Percentiles rank a stretch among this genome's conserved stretches.
Evolutionary conservation across 2,113 vertebrate species (phyloP).

Genomic region (Reinhardtius hippoglossoides): DNA sequence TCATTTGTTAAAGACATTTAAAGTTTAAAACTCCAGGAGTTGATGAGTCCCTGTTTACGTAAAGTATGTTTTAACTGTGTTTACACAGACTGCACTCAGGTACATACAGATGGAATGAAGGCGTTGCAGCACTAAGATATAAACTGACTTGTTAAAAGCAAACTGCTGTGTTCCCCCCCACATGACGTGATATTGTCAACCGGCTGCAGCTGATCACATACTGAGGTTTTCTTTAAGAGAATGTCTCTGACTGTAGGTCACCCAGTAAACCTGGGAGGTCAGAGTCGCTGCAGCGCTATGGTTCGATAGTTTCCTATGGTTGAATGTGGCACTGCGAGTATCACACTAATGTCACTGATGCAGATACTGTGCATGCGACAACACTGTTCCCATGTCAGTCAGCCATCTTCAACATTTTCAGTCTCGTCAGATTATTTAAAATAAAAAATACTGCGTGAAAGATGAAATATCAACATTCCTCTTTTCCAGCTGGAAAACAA

Average conservation of each 20-base stretch:
- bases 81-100: conserved; percentile 9
- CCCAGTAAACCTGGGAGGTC: not conserved
- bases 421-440: too few relatives aligned
- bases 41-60: not conserved
- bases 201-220: not conserved
- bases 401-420: too few relatives aligned
- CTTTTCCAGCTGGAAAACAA: not conserved
- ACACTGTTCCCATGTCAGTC: not conserved
- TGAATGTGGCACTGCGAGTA: not conserved
- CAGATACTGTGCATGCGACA: not conserved
- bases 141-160: conserved; percentile 1
- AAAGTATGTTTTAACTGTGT: not conserved
- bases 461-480: too few relatives aligned
- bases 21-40: not conserved
- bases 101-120: not conserved
- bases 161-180: too few relatives aligned
- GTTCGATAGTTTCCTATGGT: not conserved
- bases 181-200: not conserved
- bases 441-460: not conserved
- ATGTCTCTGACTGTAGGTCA: not conserved
- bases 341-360: not conserved
- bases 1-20: not conserved
- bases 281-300: not conserved
- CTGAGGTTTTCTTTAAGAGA: conserved; percentile 8
- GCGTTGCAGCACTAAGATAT: not conserved